These are phyloP conservation scores for Pyrgilauda ruficollis DNA, from an alignment of 2,113 vertebrate genomes.

Conservation along the genomic window DNA sequence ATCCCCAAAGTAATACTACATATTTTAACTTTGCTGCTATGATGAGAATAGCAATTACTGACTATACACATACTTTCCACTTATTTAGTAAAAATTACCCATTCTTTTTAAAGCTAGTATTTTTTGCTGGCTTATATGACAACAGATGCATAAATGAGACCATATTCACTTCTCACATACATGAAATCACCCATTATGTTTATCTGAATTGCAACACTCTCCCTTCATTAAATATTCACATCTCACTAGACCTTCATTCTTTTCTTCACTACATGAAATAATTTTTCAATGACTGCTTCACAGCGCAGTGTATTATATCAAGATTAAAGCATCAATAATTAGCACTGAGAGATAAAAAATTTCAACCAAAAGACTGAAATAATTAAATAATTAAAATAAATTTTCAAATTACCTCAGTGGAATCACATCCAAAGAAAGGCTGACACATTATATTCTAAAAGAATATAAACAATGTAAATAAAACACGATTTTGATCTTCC, in stretches of 20 bases:
- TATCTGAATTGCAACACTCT: neutral
- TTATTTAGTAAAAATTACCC: neutral
- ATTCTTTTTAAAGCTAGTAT: neutral
- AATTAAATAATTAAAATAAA: neutral
- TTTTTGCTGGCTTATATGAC: neutral
- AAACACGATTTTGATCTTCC: neutral
- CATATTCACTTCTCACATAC: neutral
- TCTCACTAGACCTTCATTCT: neutral
- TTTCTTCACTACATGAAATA: neutral
- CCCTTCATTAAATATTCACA: neutral
- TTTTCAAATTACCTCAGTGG: neutral
- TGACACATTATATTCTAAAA: neutral
- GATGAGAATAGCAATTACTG: neutral
- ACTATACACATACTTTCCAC: neutral
- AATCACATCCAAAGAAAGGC: neutral
- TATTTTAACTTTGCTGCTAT: slow-evolving; percentile 18
- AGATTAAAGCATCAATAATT: neutral
- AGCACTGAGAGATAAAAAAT: neutral
- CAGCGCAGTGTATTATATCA: neutral
- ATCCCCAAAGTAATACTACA: slow-evolving; percentile 1
- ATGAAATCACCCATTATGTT: neutral
- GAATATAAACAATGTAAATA: neutral
- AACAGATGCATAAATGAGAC: neutral
- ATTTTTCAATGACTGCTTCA: neutral
- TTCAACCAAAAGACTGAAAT: neutral